phyloP scores from a whole-genome alignment of 1,140 invertebrate genomes.

The Bactericera cockerelli region DNA sequence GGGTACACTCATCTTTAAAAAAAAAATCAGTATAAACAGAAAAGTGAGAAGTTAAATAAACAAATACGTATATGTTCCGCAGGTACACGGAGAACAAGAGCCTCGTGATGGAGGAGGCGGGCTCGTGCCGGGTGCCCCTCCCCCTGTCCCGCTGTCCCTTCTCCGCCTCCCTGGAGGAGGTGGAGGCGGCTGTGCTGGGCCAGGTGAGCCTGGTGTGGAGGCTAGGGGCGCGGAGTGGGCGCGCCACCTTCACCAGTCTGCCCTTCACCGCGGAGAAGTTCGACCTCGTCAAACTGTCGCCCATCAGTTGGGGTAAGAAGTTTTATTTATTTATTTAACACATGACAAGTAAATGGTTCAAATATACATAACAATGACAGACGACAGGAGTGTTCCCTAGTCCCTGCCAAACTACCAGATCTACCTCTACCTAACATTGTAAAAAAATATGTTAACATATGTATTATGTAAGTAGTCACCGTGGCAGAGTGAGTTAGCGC shows the following conservation, averaged over 20 bases:
- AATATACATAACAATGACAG: no score
- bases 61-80: no score
- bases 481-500: no score
- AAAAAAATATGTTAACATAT: no score
- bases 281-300: conserved; percentile 73
- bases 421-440: no score
- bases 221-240: conserved; percentile 49
- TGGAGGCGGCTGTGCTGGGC: conserved; percentile 51
- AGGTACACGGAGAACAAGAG: conserved; percentile 35
- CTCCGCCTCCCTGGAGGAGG: conserved; percentile 37
- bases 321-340: conserved; percentile 10
- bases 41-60: no score
- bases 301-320: conserved; percentile 65
- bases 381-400: no score
- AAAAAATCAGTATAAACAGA: no score
- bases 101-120: conserved; percentile 74
- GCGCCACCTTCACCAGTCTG: conserved; percentile 64
- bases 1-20: no score
- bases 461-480: no score
- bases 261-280: conserved; percentile 66
- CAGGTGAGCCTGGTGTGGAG: conserved; percentile 68
- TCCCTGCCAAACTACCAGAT: no score
- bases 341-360: no score
- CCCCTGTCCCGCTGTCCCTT: conserved; percentile 73
- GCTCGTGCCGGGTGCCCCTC: conserved; percentile 76